Evolutionary conservation across 2,113 vertebrate genomes (phyloP).

Genomic region (Cisticola juncidis): DNA sequence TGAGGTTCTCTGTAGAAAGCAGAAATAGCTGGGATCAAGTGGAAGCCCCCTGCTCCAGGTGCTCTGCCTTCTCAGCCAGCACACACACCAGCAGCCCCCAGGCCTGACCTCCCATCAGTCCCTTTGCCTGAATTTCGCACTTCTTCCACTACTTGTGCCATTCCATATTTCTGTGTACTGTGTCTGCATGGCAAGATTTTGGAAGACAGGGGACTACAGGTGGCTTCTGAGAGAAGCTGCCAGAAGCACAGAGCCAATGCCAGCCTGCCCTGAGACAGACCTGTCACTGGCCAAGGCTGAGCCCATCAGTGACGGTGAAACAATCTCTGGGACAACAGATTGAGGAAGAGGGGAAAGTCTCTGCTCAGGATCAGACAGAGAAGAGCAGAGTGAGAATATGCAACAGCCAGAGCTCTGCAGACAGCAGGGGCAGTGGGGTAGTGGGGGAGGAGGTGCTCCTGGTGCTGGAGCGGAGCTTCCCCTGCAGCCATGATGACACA

Average conservation of each 20-base stretch:
- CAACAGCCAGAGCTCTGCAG: not conserved
- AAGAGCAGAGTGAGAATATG: not conserved
- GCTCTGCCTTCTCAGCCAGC: not conserved
- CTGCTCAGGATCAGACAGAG: not conserved
- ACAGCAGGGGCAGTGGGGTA: not conserved
- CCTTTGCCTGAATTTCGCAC: not conserved
- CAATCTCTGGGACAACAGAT: not conserved
- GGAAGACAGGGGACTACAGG: not conserved
- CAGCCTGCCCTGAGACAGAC: not conserved
- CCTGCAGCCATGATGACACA: not conserved
- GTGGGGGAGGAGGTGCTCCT: not conserved
- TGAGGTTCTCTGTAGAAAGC: not conserved
- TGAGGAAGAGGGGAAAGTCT: not conserved
- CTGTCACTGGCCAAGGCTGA: not conserved
- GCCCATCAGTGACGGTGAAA: not conserved
- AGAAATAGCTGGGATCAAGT: not conserved
- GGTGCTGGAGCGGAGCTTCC: fast-evolving
- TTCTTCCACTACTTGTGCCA: not conserved
- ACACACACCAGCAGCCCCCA: not conserved
- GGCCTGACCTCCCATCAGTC: not conserved
- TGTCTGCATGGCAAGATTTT: not conserved
- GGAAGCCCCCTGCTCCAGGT: not conserved
- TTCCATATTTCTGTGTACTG: not conserved
- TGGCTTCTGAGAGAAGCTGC: not conserved
- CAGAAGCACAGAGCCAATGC: not conserved